phyloP scores from a whole-genome alignment of 2,888 invertebrate species.

The Hemaris fuciformis region DNA sequence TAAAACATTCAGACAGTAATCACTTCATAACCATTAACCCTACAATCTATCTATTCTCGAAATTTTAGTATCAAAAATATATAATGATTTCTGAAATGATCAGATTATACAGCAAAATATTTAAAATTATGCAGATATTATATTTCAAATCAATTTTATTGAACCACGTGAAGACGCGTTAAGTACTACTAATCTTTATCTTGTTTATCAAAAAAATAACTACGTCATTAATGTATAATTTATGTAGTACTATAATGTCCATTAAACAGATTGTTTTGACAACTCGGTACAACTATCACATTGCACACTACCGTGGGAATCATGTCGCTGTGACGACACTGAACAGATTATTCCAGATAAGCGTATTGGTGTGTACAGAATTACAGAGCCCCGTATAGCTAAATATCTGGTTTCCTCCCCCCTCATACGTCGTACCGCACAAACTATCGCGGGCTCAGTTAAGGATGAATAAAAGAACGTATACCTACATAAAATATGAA shows the following conservation, averaged over 20 bases:
- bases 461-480: no score
- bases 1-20: neutral
- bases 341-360: conserved; percentile 26
- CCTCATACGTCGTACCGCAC: neutral
- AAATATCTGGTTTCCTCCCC: neutral
- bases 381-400: neutral
- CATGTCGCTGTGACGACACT: conserved; percentile 31
- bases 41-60: neutral
- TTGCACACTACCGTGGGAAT: conserved; percentile 40
- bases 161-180: neutral
- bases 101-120: neutral
- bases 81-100: neutral
- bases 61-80: neutral
- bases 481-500: no score
- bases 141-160: neutral
- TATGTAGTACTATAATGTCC: conserved; percentile 1
- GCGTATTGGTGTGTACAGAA: conserved; percentile 9
- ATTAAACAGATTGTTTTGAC: conserved; percentile 11
- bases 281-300: conserved; percentile 6
- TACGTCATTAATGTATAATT: neutral
- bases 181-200: neutral
- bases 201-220: neutral
- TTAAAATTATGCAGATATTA: neutral
- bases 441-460: neutral
- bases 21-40: neutral